These are phyloP conservation scores for Oscheius myriophilus DNA, from an alignment of 2,888 invertebrate genomes.

Conservation along the genomic window DNA sequence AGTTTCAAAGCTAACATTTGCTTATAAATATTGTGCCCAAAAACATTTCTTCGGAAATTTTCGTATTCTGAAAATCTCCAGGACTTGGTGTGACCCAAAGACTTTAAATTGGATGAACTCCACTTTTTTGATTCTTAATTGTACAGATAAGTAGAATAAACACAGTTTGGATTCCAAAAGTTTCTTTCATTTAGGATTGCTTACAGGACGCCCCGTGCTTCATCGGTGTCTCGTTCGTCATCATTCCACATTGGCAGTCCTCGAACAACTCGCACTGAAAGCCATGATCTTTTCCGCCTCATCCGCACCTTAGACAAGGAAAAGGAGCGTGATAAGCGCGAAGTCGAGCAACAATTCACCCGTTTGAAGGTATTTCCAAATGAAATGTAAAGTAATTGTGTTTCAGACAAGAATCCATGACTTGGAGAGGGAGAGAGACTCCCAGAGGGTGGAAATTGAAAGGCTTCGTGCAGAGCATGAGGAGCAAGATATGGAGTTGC, in stretches of 20 bases:
- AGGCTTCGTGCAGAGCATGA: constrained; percentile 34
- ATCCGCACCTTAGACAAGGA: constrained; percentile 45
- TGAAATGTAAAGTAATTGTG: not conserved
- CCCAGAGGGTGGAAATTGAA: constrained; percentile 34
- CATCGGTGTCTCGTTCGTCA: constrained; percentile 29
- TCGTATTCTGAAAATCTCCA: too few species aligned
- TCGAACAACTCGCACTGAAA: constrained; percentile 39
- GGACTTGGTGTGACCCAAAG: too few species aligned
- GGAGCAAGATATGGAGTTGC: constrained; percentile 7
- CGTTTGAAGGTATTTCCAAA: constrained; percentile 41
- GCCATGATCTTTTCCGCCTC: constrained; percentile 49
- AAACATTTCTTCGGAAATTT: too few species aligned
- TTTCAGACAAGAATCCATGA: constrained; percentile 31
- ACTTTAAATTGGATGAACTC: not conserved
- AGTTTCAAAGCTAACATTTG: too few species aligned
- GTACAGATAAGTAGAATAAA: too few species aligned
- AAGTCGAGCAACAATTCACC: constrained; percentile 49
- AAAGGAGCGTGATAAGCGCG: constrained; percentile 48
- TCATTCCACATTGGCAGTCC: constrained; percentile 27
- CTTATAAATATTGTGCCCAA: too few species aligned
- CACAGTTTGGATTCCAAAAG: constrained; percentile 8
- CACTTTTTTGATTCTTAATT: not conserved
- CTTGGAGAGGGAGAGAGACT: constrained; percentile 30
- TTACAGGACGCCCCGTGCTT: constrained; percentile 16
- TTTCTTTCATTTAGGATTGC: not conserved